These are phyloP conservation scores for Pandemis corylana DNA, from an alignment of 2,888 invertebrate genomes.

Conservation along the genomic window DNA sequence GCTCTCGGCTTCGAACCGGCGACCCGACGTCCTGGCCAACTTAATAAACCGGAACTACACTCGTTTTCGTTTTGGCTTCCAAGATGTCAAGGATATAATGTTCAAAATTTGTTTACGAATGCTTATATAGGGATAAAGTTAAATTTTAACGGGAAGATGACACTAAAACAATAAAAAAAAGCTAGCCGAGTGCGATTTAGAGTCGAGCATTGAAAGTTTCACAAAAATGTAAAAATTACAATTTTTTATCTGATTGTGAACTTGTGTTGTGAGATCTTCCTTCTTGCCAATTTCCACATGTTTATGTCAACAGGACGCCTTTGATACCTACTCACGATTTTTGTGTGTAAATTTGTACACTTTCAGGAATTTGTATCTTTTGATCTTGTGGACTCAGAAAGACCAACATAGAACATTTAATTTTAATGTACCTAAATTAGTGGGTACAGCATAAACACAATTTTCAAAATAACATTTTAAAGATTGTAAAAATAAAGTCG, in stretches of 20 bases:
- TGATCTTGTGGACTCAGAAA: too few species aligned
- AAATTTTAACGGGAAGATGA: neutral
- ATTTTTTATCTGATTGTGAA: too few species aligned
- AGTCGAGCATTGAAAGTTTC: too few species aligned
- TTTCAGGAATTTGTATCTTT: too few species aligned
- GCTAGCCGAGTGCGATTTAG: too few species aligned
- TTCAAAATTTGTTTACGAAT: neutral
- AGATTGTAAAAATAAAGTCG: neutral
- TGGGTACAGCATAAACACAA: neutral
- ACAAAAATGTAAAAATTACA: too few species aligned
- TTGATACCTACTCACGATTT: too few species aligned
- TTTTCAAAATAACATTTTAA: slow-evolving; percentile 4
- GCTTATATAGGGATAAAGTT: neutral
- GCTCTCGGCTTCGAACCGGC: slow-evolving; percentile 31
- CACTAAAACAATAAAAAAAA: too few species aligned
- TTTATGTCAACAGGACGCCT: too few species aligned
- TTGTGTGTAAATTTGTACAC: too few species aligned
- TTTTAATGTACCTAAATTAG: neutral
- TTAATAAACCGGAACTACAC: slow-evolving; percentile 64
- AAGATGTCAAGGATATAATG: neutral
- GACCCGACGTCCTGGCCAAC: slow-evolving; percentile 65
- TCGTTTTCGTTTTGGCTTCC: neutral
- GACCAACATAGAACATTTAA: neutral
- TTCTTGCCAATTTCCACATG: too few species aligned
- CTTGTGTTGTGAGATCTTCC: too few species aligned